Conservation (phyloP, 64 coral and sea anemone species). For the Actinia tenebrosa region DNA sequence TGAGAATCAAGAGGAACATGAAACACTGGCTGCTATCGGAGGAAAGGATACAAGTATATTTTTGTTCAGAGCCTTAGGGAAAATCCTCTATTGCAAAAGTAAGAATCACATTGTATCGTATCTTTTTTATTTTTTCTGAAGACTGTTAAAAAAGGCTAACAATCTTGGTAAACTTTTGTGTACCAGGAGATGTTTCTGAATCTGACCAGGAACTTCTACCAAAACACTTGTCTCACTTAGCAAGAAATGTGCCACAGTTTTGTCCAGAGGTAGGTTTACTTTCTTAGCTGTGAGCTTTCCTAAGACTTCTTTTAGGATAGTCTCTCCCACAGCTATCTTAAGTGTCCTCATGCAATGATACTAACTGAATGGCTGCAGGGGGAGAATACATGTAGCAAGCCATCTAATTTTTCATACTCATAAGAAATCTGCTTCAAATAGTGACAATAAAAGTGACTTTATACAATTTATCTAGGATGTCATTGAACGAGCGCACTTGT, state of each 20-base stretch:
- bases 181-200: slow-evolving; percentile 62
- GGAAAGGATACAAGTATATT: slow-evolving; percentile 84
- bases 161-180: no score
- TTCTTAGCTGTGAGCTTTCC: no score
- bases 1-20: not conserved
- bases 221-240: slow-evolving; percentile 49
- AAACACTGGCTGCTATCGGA: slow-evolving; percentile 54
- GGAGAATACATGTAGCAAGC: no score
- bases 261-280: slow-evolving; percentile 65
- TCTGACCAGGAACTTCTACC: slow-evolving; percentile 67
- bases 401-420: not conserved
- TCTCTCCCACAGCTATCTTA: no score
- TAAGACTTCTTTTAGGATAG: no score
- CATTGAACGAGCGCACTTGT: slow-evolving; percentile 64
- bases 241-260: slow-evolving; percentile 67
- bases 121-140: not conserved
- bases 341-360: no score
- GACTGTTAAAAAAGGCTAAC: no score
- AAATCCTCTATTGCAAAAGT: slow-evolving; percentile 97
- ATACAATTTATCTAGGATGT: slow-evolving; percentile 39
- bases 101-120: not conserved
- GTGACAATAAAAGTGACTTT: not conserved
- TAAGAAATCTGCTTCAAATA: not conserved
- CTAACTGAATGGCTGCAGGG: no score
- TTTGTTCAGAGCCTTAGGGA: slow-evolving; percentile 87